Evolutionary conservation across 2,888 invertebrate genomes (phyloP), one percentile per base, ranked within the genome.

Genomic region (Capitulum mitella): DNA sequence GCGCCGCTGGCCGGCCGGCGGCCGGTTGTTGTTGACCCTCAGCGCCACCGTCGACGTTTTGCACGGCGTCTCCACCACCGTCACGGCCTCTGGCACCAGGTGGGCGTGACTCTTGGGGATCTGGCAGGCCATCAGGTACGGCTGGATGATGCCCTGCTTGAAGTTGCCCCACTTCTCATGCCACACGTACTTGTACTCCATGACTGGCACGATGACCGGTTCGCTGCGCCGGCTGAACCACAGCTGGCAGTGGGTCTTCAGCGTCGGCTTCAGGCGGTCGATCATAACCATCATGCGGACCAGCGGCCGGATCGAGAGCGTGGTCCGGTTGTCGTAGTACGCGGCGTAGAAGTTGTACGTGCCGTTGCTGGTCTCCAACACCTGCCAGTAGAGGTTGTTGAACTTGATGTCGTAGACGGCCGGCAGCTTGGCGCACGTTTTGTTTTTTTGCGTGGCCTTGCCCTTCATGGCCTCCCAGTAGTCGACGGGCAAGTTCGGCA

Each of bases 151-250:
- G 78, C 92, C 92, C 86, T 95, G 93, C 85, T 93, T 92, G 87
- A 94, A 94, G 87, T 95, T 95, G 80, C 95, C 95, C 96, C 95
- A 96, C 86, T 94, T 94, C 83, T 91, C 91, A 86, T 94, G 93
- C 96, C 96, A 96, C 83, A 95, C 93, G 86, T 95, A 95, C 85
- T 95, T 95, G 87, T 95, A 95, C 86, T 95, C 95, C 83, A 93
- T 90, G 34, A 91, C 92, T 84, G 92, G 92, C 26, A 84, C 82
- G 80, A 84, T 89, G 46, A 92, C 92, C 0, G 95, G 94, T 83
- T 92, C 93, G 82, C 90, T 91, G 83, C 92, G 91, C 54, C 91
- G 92, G 83, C 93, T 93, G 87, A 92, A 95, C 95, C 94, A 95
- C 83, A 95, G 90, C 86, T 93, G 95, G 86, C 94, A 95, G 86